These are phyloP conservation scores for Bombus sylvicola DNA, from an alignment of 1,140 invertebrate species.

Conservation along the genomic window DNA sequence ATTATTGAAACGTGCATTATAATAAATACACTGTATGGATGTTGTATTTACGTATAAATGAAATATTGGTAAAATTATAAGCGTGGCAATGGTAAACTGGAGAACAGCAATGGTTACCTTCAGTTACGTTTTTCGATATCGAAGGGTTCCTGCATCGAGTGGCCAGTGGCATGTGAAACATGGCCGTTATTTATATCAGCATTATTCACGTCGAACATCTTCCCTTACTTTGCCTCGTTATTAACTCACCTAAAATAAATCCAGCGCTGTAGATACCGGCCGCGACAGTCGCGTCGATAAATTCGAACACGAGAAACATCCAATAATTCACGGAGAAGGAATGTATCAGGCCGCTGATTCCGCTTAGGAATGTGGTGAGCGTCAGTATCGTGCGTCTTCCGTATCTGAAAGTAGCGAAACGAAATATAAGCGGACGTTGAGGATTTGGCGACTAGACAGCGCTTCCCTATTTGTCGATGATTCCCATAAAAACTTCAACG, in stretches of 20 bases:
- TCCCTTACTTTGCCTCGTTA: constrained; percentile 51
- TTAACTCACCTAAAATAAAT: constrained; percentile 84
- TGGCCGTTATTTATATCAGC: constrained; percentile 43
- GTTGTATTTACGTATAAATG: neutral
- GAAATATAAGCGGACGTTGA: constrained; percentile 1
- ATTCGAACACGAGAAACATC: constrained; percentile 86
- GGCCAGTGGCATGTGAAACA: constrained; percentile 23
- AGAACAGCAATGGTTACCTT: neutral
- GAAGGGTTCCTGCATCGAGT: neutral
- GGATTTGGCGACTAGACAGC: neutral
- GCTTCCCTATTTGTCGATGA: neutral
- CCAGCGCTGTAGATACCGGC: constrained; percentile 86
- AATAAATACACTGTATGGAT: too few species aligned
- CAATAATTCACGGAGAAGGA: constrained; percentile 86
- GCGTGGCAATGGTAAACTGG: neutral
- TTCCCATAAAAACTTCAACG: neutral
- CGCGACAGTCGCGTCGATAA: constrained; percentile 85
- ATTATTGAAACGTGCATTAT: neutral
- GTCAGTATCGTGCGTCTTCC: constrained; percentile 86
- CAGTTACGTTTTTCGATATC: constrained; percentile 22
- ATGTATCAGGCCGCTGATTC: constrained; percentile 85
- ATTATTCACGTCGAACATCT: constrained; percentile 47
- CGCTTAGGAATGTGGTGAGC: constrained; percentile 78
- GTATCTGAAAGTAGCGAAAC: constrained; percentile 79
- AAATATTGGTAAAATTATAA: constrained; percentile 5